These are phyloP conservation scores for Allophyes oxyacanthae DNA, from an alignment of 2,888 invertebrate genomes.

Conservation along the genomic window DNA sequence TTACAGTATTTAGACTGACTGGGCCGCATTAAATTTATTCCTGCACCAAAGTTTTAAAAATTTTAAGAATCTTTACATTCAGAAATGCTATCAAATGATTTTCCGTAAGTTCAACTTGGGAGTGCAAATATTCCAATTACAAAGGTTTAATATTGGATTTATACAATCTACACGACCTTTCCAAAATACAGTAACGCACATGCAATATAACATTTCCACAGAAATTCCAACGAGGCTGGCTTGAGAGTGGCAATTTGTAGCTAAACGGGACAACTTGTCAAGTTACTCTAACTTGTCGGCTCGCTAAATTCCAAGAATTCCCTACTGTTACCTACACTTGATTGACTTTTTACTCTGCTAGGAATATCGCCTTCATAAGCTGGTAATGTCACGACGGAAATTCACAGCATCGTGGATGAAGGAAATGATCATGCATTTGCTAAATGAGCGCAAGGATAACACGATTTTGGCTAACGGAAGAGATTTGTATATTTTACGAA, in stretches of 20 bases:
- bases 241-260: slow-evolving; percentile 13
- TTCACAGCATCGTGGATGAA: neutral
- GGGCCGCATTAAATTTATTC: too few species aligned
- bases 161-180: slow-evolving; percentile 12
- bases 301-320: slow-evolving; percentile 35
- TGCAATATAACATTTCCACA: slow-evolving; percentile 2
- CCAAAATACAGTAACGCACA: slow-evolving; percentile 1
- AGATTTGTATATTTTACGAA: neutral
- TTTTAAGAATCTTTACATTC: too few species aligned
- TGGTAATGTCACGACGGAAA: too few species aligned
- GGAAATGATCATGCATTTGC: slow-evolving; percentile 6
- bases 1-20: too few species aligned
- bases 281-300: slow-evolving; percentile 17
- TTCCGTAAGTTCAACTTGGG: too few species aligned
- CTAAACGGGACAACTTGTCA: slow-evolving; percentile 39
- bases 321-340: slow-evolving; percentile 27
- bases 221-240: slow-evolving; percentile 16
- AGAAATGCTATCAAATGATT: too few species aligned
- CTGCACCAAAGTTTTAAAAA: too few species aligned
- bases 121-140: too few species aligned
- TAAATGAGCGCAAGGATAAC: slow-evolving; percentile 2
- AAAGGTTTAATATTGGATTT: too few species aligned
- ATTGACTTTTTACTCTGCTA: slow-evolving; percentile 27
- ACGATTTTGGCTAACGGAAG: neutral
- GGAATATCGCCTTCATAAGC: neutral